Base-by-base conservation (phyloP, 2,888 invertebrate species). In the Nomada goodeniana region DNA sequence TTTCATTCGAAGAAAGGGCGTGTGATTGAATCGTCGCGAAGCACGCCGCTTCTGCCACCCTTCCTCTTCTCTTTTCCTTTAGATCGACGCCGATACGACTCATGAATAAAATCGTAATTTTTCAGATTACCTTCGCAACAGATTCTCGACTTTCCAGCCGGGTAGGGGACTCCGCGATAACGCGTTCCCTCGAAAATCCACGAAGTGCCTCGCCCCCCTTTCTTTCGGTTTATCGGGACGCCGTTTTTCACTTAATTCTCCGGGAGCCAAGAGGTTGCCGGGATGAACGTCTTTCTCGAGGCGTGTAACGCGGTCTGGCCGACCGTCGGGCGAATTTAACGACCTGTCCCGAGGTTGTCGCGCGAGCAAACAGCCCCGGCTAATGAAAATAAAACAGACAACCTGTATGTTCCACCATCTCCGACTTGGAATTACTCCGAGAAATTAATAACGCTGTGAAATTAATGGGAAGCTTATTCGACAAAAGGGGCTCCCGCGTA, bases 91-190 rank as follows among this genome's bases (percentile, higher is more conserved):
- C 88, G 90, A 91, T 90, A 89, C 88, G 80, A 73, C 87, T 92
- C 92, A 92, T 93, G 92, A 93, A 93, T 93, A 92, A 92, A 93
- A 92, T 89, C 88, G 90, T 91, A 90, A 91, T 92, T 92, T 92
- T 91, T 92, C 90, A 91, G 89, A 90, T 90, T 89, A 88, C 88
- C 83, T 88, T 88, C 86, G 82, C 86, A 88, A 86, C 83, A 80
- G 87, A 88, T 87, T 89, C 84, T 79, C 70, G 64, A 59, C 68
- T 68, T 42, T 26, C 18, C 11, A 11, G 2, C 3, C 23, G 18
- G 23, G 20, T 79, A 78, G 76, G 70, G 88, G 88, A 89, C 90
- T 83, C 82, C 71, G 26, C 80, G 90, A 90, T 89, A 87, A 87
- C 80, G 70, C 42, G 55, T 26, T 36, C n/a, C 42, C 29, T 59